Percentiles rank a stretch among this genome's conserved stretches.
Conservation (phyloP, 2,888 invertebrate genomes). For the Baccha elongata region DNA sequence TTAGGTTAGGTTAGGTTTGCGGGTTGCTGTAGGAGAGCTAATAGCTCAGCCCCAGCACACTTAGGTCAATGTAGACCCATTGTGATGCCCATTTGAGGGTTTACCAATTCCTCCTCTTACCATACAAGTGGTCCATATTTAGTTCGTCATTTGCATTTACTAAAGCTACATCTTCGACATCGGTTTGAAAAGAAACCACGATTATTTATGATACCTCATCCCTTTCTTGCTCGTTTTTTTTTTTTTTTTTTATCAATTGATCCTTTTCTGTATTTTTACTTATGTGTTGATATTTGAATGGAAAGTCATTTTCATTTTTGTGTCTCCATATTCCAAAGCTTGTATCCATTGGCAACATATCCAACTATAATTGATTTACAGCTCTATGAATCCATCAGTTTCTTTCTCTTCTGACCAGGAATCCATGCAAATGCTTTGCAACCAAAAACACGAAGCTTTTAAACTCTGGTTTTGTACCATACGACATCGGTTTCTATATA, state of each 20-base stretch:
- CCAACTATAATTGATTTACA: too few relatives aligned
- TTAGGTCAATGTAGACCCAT: too few relatives aligned
- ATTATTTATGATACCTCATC: neutral
- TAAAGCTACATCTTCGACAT: neutral
- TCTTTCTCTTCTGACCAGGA: slow-evolving; percentile 69
- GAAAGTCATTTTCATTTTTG: too few relatives aligned
- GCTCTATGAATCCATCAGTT: too few relatives aligned
- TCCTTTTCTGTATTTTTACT: neutral
- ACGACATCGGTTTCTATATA: too few relatives aligned
- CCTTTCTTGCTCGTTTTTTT: neutral
- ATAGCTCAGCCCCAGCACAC: too few relatives aligned
- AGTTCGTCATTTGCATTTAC: neutral
- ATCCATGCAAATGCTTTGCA: slow-evolving; percentile 69
- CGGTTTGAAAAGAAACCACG: neutral
- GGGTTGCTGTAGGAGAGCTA: too few relatives aligned
- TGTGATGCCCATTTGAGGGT: too few relatives aligned
- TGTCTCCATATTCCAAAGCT: too few relatives aligned
- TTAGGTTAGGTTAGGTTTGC: neutral
- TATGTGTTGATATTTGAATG: neutral
- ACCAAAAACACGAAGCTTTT: slow-evolving; percentile 69
- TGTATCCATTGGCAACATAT: slow-evolving; percentile 62
- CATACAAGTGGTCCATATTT: neutral
- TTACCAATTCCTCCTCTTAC: too few relatives aligned
- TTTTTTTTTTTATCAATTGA: neutral
- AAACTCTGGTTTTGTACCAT: slow-evolving; percentile 48